These are phyloP conservation scores for Epsilonema sp. DNA, from an alignment of 2,888 invertebrate species.

Conservation along the genomic window DNA sequence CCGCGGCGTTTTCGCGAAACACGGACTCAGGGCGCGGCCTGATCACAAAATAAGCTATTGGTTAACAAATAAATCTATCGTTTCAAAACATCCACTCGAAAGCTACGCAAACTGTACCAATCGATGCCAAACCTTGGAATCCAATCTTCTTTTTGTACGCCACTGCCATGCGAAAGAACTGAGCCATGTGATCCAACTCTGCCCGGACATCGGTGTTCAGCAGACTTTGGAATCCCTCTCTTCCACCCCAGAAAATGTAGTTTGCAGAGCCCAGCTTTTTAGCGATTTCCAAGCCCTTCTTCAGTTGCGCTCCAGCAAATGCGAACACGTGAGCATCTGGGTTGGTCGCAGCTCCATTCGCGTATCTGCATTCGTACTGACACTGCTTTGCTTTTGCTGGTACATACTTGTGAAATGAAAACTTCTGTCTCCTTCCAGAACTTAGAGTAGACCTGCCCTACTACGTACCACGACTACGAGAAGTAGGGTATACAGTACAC, in stretches of 20 bases:
- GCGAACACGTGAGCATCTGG: slow-evolving; percentile 41
- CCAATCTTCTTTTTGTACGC: slow-evolving; percentile 45
- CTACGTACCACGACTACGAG: too few relatives aligned
- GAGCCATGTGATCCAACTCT: slow-evolving; percentile 44
- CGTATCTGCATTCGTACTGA: slow-evolving; percentile 41
- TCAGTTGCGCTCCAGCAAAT: slow-evolving; percentile 43
- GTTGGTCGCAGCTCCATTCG: slow-evolving; percentile 43
- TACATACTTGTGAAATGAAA: too few relatives aligned
- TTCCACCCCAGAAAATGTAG: slow-evolving; percentile 43
- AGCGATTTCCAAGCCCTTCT: slow-evolving; percentile 43
- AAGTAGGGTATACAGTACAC: too few relatives aligned
- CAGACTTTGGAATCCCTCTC: slow-evolving; percentile 42
- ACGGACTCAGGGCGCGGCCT: too few relatives aligned
- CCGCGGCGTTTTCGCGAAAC: too few relatives aligned
- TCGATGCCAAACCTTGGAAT: slow-evolving; percentile 41
- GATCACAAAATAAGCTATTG: too few relatives aligned
- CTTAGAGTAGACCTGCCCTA: too few relatives aligned
- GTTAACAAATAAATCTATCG: too few relatives aligned
- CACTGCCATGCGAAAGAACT: slow-evolving; percentile 42
- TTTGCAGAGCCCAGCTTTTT: slow-evolving; percentile 43
- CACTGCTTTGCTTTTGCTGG: too few relatives aligned
- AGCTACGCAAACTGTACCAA: too few relatives aligned
- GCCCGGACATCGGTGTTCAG: slow-evolving; percentile 42
- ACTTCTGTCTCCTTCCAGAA: too few relatives aligned
- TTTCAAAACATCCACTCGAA: too few relatives aligned